phyloP scores from a whole-genome alignment of 2,113 vertebrate genomes.

The Trematomus loennbergii region DNA sequence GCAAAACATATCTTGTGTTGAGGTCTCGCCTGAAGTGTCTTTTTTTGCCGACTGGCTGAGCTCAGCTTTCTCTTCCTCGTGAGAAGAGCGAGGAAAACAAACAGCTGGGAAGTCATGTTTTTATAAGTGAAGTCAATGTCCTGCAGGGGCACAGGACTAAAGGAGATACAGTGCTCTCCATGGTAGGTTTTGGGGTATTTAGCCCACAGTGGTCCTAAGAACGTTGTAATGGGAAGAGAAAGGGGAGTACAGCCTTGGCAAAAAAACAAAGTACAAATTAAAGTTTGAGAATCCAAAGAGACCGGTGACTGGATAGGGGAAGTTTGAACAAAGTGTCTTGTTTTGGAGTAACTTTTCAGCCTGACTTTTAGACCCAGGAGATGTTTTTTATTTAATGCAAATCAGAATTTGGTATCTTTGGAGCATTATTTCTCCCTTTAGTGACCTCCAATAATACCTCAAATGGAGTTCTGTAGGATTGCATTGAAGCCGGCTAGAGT shows the following conservation, averaged over 20 bases:
- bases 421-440: not conserved
- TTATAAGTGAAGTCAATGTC: constrained; percentile 76
- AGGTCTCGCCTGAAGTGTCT: constrained; percentile 54
- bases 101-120: constrained; percentile 79
- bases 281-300: constrained; percentile 29
- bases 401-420: not conserved
- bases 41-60: constrained; percentile 66
- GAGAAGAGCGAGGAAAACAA: constrained; percentile 77
- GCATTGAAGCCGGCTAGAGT: not conserved
- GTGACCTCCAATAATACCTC: not conserved
- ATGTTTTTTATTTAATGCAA: constrained; percentile 12
- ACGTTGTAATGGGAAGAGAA: constrained; percentile 22
- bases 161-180: constrained; percentile 57
- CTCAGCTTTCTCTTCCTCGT: constrained; percentile 71
- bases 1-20: constrained; percentile 56
- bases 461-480: not conserved
- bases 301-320: not conserved
- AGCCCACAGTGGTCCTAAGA: constrained; percentile 26
- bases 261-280: constrained; percentile 28
- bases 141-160: constrained; percentile 70
- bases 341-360: constrained; percentile 7
- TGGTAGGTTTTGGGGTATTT: constrained; percentile 42
- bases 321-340: not conserved
- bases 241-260: constrained; percentile 28
- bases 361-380: constrained; percentile 5